Percentiles rank a stretch among this genome's conserved stretches.
phyloP scores from a whole-genome alignment of 2,113 vertebrate genomes.

The Catagonus wagneri region DNA sequence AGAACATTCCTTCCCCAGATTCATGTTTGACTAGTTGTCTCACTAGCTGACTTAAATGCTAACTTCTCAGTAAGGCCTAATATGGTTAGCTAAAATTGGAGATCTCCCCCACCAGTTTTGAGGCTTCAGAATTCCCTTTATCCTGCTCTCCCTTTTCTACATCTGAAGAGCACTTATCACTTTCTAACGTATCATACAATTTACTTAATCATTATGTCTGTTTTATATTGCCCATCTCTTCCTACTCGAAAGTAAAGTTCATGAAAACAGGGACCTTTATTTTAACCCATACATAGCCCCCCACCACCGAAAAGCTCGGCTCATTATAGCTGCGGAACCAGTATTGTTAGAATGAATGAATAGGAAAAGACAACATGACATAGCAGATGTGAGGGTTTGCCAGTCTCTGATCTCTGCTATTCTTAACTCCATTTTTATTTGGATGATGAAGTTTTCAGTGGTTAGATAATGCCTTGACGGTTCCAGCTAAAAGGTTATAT shows the following conservation, averaged over 20 bases:
- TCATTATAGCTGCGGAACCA: background rate
- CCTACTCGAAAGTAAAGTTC: background rate
- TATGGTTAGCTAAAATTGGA: background rate
- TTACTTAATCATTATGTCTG: background rate
- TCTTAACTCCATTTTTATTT: background rate
- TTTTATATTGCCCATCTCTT: background rate
- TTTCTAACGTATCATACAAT: background rate
- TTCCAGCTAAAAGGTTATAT: background rate
- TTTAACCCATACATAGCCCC: background rate
- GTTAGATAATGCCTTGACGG: background rate
- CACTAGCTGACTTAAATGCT: background rate
- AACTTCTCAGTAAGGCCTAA: background rate
- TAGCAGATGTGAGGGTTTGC: background rate
- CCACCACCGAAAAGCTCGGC: background rate
- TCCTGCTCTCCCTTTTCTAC: background rate
- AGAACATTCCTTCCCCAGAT: background rate
- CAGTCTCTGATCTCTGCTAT: background rate
- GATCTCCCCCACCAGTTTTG: background rate
- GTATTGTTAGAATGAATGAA: background rate
- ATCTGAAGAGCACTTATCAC: background rate
- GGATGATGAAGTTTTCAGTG: background rate
- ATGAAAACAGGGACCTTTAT: background rate
- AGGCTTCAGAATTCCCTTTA: background rate
- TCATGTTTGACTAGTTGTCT: background rate
- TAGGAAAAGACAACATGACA: background rate